Evolutionary conservation across 2,888 invertebrate genomes (phyloP), one percentile per base, ranked within the genome.

Genomic region (Aricia artaxerxes): DNA sequence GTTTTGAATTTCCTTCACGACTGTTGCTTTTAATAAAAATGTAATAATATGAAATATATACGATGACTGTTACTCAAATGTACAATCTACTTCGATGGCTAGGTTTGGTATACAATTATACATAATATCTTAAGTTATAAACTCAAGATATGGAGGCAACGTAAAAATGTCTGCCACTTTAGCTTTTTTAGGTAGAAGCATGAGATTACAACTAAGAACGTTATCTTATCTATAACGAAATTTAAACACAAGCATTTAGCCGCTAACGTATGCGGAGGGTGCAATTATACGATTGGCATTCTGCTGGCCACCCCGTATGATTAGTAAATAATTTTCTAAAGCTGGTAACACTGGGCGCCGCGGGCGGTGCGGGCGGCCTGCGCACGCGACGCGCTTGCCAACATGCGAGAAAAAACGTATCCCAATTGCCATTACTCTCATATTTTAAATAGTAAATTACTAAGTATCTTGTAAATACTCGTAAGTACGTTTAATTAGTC

Each of bases 251-350:
- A 88, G 86, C 87, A 83, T 88, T 90, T 89, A 90, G 87, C 85
- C 80, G 83, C 84, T 82, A 88, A 89, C 88, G 84, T 88, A 88
- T 91, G 91, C 87, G 88, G 89, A 90, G 90, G 89, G 90, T 90
- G 88, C 89, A 89, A 91, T 91, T 91, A 88, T 84, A 84, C 85
- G 80, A 87, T 87, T 85, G 84, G 84, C 82, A 83, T 84, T 84
- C 84, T 81, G 86, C 84, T 88, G 91, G 87, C 89, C 88, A 89
- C 88, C 88, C 88, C 86, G 88, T 89, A 86, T 90, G 90, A 91
- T 92, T 92, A 91, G 88, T 85, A 82, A 85, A 87, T 90, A 89
- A 90, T 90, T 88, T 88, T 85, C 84, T 85, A 83, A 82, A 84
- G 87, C 87, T 89, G 89, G 88, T 86, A 87, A 84, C 88, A 87